Evolutionary conservation across 2,888 invertebrate genomes (phyloP).

Genomic region (Automeris io): DNA sequence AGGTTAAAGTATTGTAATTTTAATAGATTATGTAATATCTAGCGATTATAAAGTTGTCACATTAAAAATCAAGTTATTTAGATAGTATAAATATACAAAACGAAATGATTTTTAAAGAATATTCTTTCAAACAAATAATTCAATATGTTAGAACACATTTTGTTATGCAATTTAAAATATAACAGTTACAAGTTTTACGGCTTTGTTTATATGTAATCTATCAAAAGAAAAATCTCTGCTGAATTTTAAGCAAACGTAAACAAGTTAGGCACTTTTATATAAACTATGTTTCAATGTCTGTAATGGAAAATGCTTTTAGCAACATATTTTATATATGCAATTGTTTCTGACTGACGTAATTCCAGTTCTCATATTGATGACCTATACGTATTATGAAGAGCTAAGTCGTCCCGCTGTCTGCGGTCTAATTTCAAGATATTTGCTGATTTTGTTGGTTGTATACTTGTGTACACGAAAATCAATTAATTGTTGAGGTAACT

Average conservation of each 20-base stretch:
- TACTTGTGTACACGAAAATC: no score
- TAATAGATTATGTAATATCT: no score
- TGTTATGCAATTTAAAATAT: not conserved
- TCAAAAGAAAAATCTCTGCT: not conserved
- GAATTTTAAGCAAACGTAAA: not conserved
- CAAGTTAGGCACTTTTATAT: slow-evolving; percentile 3
- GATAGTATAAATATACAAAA: no score
- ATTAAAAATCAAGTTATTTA: no score
- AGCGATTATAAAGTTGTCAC: no score
- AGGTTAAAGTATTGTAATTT: no score
- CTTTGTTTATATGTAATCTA: not conserved
- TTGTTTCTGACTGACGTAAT: slow-evolving; percentile 6
- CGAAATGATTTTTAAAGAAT: no score
- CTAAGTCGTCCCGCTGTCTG: slow-evolving; percentile 38
- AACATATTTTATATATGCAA: slow-evolving; percentile 6
- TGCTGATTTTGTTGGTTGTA: not conserved
- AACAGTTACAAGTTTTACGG: not conserved
- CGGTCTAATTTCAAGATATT: slow-evolving; percentile 14
- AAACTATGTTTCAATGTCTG: slow-evolving; percentile 4
- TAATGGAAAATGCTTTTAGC: slow-evolving; percentile 5
- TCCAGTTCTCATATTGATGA: slow-evolving; percentile 27
- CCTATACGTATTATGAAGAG: no score
- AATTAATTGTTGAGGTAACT: no score
- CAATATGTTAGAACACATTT: not conserved
- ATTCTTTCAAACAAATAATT: not conserved